Conservation (phyloP, 2,888 invertebrate species). For the Phortica magna region DNA sequence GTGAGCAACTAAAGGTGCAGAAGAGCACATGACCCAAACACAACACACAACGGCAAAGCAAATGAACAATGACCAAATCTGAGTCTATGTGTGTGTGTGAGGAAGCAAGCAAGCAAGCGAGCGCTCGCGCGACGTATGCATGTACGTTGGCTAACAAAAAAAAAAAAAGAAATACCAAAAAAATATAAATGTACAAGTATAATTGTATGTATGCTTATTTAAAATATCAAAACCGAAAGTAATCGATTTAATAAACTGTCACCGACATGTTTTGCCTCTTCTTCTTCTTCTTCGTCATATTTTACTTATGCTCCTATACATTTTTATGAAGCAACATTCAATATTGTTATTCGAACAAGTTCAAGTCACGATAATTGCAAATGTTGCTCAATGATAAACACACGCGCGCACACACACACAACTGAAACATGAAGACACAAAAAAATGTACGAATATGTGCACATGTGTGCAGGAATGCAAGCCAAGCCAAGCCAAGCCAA, state of each 20-base stretch:
- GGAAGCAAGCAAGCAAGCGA: background rate
- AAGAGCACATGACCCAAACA: background rate
- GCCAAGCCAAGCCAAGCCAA: background rate
- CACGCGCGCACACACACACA: conserved; percentile 42
- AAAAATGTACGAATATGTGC: background rate
- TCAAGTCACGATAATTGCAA: conserved; percentile 77
- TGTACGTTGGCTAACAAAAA: background rate
- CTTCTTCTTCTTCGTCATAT: background rate
- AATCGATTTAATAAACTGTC: conserved; percentile 78
- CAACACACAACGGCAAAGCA: too few relatives aligned
- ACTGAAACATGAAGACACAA: background rate
- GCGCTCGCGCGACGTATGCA: background rate
- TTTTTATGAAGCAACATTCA: conserved; percentile 9
- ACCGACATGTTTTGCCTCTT: conserved; percentile 64
- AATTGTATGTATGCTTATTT: conserved; percentile 65
- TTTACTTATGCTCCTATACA: conserved; percentile 32
- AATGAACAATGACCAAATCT: background rate
- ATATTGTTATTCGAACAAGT: conserved; percentile 58
- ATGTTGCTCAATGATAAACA: conserved; percentile 68
- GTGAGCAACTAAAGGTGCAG: background rate
- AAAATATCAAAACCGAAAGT: conserved; percentile 73
- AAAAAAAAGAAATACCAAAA: background rate
- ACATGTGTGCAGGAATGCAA: conserved; percentile 5
- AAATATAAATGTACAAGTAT: conserved; percentile 40
- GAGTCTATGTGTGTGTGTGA: background rate